Base-by-base conservation (phyloP, 1,140 invertebrate species). In the Triops longicaudatus region DNA sequence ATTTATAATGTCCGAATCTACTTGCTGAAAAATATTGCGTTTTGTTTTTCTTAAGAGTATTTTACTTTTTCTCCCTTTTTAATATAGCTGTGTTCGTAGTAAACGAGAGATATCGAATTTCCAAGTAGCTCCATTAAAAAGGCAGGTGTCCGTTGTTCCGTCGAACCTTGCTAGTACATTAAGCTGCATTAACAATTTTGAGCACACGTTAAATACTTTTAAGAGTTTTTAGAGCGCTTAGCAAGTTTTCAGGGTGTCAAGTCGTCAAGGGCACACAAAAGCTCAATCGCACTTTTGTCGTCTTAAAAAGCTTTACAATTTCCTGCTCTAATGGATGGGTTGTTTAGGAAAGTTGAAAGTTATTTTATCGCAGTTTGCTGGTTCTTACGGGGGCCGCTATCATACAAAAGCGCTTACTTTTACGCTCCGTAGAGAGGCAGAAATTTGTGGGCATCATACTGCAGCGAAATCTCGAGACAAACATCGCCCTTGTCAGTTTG, bases 291-390 rank as follows among this genome's bases (percentile, higher is more conserved):
- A 14, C 50, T 63, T 44, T 63, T 17, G 50, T 22, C 50, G 50
- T 63, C 50, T 22, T 22, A 63, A 17, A 5, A 63, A 22, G 10
- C 50, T 63, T 22, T 63, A 63, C 50, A 63, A 63, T 17, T 63
- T 63, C 50, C 50, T 37, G 31, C 31, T 63, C 22, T 63, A 63
- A 63, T 63, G 50, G 50, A 63, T 63, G 50, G 50, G 50, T 63
- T 63, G 50, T 63, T 63, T 63, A 63, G 50, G 50, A 63, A 44
- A 63, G 50, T 63, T 63, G 50, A 63, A 63, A 63, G 50, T 63
- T 63, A 63, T 9, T 63, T 63, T 63, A 63, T 63, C 50, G 50
- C 50, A 63, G 50, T 63, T 63, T 63, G 50, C 50, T 63, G 50
- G 14, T 63, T 22, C 50, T 63, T 4, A 14, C 50, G 50, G 50